phyloP scores from a whole-genome alignment of 2,113 vertebrate genomes.

The Gyps fulvus region DNA sequence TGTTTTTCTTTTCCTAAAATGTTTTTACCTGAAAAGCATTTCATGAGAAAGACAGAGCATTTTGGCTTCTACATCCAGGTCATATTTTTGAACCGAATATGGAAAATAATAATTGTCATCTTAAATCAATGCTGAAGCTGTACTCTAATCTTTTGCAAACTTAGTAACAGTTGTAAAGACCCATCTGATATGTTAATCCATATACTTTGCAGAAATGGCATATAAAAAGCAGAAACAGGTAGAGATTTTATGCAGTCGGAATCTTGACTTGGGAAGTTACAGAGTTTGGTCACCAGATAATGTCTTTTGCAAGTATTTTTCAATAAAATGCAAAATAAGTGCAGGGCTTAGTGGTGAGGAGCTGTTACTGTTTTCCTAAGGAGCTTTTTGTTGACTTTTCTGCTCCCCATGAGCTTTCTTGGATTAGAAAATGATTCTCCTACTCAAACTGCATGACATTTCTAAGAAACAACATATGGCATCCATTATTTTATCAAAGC shows the following conservation, averaged over 20 bases:
- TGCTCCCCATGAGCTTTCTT: slow-evolving; percentile 12
- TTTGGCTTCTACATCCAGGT: background rate
- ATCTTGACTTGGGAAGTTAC: background rate
- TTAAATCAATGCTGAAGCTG: background rate
- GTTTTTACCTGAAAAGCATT: background rate
- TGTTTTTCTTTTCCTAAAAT: background rate
- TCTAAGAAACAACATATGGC: slow-evolving; percentile 50
- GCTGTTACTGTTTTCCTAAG: slow-evolving; percentile 5
- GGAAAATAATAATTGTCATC: background rate
- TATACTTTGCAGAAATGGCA: background rate
- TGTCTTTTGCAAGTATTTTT: slow-evolving; percentile 19
- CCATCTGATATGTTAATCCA: background rate
- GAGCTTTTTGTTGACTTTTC: slow-evolving; percentile 11
- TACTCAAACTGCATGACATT: slow-evolving; percentile 28
- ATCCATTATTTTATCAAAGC: slow-evolving; percentile 49
- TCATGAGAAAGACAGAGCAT: background rate
- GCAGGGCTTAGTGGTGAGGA: background rate
- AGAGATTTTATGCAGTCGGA: background rate
- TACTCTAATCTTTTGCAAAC: background rate
- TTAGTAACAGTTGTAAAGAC: background rate
- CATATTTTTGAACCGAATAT: background rate
- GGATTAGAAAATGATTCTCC: slow-evolving; percentile 21
- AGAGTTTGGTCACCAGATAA: background rate
- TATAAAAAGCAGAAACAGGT: background rate
- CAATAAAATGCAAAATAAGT: background rate